Evolutionary conservation across 2,888 invertebrate species (phyloP), one percentile per base, ranked within the genome.

Genomic region (Odiellus spinosus): DNA sequence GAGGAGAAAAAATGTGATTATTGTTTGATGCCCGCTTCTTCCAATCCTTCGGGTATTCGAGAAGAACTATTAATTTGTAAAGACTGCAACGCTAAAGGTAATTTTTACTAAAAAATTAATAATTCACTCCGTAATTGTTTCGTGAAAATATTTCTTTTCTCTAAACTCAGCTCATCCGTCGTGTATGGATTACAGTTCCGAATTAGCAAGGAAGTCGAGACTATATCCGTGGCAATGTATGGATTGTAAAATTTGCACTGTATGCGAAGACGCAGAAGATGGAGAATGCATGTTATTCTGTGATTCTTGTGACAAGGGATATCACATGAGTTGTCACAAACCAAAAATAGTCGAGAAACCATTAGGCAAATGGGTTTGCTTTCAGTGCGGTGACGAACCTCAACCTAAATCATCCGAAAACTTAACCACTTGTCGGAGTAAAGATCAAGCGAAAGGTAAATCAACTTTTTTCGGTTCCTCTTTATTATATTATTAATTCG

Each of bases 161-260:
- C 12, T 15, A 38, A 11, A 3, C 18, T 11, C 58, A 71, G 71
- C 68, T 41, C 71, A 71, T 56, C 69, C 70, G 2, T 64, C 66
- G n/a, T 71, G 71, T 53, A 65, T 71, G 65, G 65, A 67, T 41
- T 71, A 71, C 57, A 65, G 65, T 2, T 61, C 61, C 21, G 63
- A 65, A 26, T 60, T 70, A 49, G 65, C 68, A 1, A 56, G 52
- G 35, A 55, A 67, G 19, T 66, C 68, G 2, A 56, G 62, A 33
- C 56, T 59, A 50, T 61, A 61, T 10, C 63, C 64, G 2, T 91
- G 85, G 84, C 86, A 85, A 59, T 91, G 91, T 63, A 81, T 82
- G 44, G 80, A 83, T 61, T 91, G 90, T 60, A 88, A 86, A 66
- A 82, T 78, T 11, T 91, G 91, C 66, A 76, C 76, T 41, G 71